Percentiles rank a stretch among this genome's conserved stretches.
These are phyloP conservation scores for Drosophila santomea DNA, from an alignment of 1,140 invertebrate species.

Conservation along the genomic window DNA sequence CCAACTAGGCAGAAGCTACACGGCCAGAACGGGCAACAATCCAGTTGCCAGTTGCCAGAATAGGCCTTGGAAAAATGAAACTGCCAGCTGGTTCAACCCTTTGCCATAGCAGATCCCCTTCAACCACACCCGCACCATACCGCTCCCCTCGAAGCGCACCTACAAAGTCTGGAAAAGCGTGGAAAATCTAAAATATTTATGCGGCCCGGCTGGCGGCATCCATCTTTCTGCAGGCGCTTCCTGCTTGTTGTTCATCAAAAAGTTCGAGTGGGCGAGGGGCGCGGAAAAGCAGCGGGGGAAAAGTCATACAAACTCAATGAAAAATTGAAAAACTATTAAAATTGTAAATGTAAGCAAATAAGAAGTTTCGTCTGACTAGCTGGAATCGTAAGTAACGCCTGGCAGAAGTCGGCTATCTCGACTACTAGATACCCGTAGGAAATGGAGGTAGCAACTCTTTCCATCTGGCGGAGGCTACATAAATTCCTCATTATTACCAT, in stretches of 20 bases:
- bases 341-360: slow-evolving; percentile 51
- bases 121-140: background rate
- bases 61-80: slow-evolving; percentile 70
- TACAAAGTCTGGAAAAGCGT: slow-evolving; percentile 38
- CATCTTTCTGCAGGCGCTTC: slow-evolving; percentile 41
- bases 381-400: slow-evolving; percentile 2
- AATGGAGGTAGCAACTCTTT: too few relatives aligned
- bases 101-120: background rate
- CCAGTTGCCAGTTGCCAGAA: slow-evolving; percentile 58
- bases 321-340: slow-evolving; percentile 59
- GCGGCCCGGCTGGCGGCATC: slow-evolving; percentile 58
- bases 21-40: slow-evolving; percentile 56
- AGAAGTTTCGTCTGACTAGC: slow-evolving; percentile 13
- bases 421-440: too few relatives aligned
- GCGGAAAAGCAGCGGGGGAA: background rate
- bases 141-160: slow-evolving; percentile 17
- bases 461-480: too few relatives aligned
- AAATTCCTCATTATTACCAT: too few relatives aligned
- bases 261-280: slow-evolving; percentile 29
- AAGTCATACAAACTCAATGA: slow-evolving; percentile 66
- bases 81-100: slow-evolving; percentile 8
- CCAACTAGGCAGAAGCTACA: slow-evolving; percentile 63
- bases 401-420: too few relatives aligned
- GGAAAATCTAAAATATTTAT: slow-evolving; percentile 79
- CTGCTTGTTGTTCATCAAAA: slow-evolving; percentile 67